Percentiles rank a stretch among this genome's conserved stretches.
phyloP scores from a whole-genome alignment of 2,797 vertebrate genomes.

The Hemitrygon akajei region DNA sequence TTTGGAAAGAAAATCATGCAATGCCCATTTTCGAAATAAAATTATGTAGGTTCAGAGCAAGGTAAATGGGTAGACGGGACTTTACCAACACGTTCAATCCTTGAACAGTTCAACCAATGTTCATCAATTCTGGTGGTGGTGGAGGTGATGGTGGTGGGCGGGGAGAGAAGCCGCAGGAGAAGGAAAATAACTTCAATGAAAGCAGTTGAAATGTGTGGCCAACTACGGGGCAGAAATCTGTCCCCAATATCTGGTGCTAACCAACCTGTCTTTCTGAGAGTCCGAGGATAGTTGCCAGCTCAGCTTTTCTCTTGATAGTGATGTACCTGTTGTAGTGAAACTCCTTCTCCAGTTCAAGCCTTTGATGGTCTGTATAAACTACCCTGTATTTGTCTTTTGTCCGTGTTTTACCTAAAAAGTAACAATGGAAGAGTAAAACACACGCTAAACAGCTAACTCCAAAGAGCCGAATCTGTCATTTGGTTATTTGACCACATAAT shows the following conservation, averaged over 20 bases:
- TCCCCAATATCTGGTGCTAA: neutral
- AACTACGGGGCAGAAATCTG: neutral
- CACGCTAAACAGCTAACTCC: too few relatives aligned
- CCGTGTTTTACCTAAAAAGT: slow-evolving; percentile 80
- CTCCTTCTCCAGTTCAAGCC: slow-evolving; percentile 91
- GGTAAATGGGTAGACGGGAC: neutral
- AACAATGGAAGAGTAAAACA: slow-evolving; percentile 20
- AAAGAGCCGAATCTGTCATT: neutral
- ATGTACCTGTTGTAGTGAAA: slow-evolving; percentile 95
- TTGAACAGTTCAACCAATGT: too few relatives aligned
- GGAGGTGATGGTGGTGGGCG: too few relatives aligned
- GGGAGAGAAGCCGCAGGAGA: neutral
- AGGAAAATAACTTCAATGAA: neutral
- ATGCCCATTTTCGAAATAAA: neutral
- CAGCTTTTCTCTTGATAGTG: slow-evolving; percentile 86
- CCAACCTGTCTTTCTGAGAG: slow-evolving; percentile 92
- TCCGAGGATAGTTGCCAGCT: slow-evolving; percentile 82
- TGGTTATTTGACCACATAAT: neutral
- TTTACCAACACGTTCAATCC: neutral
- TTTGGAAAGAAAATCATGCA: neutral
- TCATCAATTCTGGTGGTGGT: too few relatives aligned
- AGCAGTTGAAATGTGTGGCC: neutral
- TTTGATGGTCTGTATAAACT: slow-evolving; percentile 90
- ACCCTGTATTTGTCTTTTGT: slow-evolving; percentile 96
- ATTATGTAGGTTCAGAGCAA: neutral